Conservation (phyloP, 1,140 invertebrate species). For the Diorhabda elongata region DNA sequence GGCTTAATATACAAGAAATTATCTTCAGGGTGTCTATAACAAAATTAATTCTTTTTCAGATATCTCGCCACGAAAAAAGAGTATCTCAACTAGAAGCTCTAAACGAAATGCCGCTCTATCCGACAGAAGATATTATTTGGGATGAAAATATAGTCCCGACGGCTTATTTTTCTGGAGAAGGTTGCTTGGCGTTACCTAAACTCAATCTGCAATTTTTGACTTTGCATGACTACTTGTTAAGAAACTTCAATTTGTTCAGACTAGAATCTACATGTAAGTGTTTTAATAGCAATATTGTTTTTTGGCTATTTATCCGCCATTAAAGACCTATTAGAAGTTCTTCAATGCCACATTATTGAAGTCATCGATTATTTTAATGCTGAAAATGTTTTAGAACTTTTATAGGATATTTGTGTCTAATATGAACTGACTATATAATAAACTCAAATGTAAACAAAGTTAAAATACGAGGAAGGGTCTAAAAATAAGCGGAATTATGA, state of each 20-base stretch:
- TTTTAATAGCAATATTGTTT: not conserved
- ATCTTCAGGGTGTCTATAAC: too few relatives aligned
- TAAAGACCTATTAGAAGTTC: too few relatives aligned
- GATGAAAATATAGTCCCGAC: conserved; percentile 98
- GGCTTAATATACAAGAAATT: too few relatives aligned
- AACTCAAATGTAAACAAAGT: too few relatives aligned
- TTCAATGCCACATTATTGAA: too few relatives aligned
- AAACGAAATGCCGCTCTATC: conserved; percentile 98
- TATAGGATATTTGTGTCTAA: too few relatives aligned
- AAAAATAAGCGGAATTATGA: too few relatives aligned
- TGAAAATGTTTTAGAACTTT: too few relatives aligned
- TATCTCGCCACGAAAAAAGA: conserved; percentile 82
- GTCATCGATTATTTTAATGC: too few relatives aligned
- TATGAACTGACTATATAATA: too few relatives aligned
- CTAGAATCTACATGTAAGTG: conserved; percentile 94
- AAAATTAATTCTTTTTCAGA: conserved; percentile 48
- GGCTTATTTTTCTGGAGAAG: conserved; percentile 95
- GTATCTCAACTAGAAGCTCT: conserved; percentile 90
- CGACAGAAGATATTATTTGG: conserved; percentile 98
- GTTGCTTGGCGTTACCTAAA: conserved; percentile 93
- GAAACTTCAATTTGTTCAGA: conserved; percentile 97
- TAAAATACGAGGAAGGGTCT: too few relatives aligned
- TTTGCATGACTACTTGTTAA: conserved; percentile 93
- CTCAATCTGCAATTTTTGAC: conserved; percentile 98
- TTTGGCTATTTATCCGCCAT: too few relatives aligned